Evolutionary conservation across 2,888 invertebrate genomes (phyloP).

Genomic region (Ferrisia virgata): DNA sequence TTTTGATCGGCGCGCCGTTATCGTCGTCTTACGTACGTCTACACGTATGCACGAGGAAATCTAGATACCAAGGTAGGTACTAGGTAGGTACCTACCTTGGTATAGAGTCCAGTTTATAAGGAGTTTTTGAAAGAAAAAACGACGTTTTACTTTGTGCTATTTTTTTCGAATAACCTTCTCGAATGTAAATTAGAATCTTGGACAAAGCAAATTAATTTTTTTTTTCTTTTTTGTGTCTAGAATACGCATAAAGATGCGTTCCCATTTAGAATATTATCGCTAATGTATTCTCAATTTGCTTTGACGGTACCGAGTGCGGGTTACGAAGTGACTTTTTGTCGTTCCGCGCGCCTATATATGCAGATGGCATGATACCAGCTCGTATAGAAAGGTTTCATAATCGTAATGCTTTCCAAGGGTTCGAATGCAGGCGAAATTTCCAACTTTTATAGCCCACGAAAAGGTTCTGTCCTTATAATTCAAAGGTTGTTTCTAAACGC

Average conservation of each 20-base stretch:
- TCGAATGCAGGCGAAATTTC: not conserved
- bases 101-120: no score
- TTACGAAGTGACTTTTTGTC: not conserved
- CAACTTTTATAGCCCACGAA: not conserved
- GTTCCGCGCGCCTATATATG: not conserved
- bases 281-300: conserved; percentile 7
- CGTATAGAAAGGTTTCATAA: not conserved
- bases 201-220: conserved; percentile 32
- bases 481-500: not conserved
- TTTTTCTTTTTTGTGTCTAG: not conserved
- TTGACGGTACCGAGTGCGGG: not conserved
- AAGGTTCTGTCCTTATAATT: not conserved
- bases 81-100: no score
- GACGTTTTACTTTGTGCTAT: not conserved
- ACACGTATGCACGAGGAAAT: no score
- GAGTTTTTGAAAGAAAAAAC: not conserved
- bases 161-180: not conserved
- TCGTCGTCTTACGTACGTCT: not conserved
- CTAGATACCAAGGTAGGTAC: no score
- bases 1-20: not conserved
- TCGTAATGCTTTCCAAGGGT: not conserved
- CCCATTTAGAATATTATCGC: conserved; percentile 17
- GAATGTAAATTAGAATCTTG: conserved; percentile 16
- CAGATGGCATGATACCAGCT: not conserved
- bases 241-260: conserved; percentile 23